Conservation (phyloP, 2,888 invertebrate species). For the Cosmopolites sordidus region DNA sequence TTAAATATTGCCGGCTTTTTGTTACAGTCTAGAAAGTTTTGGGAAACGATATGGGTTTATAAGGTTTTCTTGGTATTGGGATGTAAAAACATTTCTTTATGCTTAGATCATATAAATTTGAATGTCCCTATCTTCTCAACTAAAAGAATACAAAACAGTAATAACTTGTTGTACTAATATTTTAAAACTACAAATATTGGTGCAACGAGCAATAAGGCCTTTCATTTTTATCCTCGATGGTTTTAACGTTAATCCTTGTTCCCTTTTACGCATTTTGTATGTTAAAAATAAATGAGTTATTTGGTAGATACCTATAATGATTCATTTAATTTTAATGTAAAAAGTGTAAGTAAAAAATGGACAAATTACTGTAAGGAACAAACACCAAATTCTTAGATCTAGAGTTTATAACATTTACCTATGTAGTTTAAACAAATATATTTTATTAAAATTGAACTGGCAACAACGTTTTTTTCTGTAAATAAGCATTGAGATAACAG, state of each 20-base stretch:
- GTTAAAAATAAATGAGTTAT: not conserved
- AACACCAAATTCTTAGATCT: constrained; percentile 27
- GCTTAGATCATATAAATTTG: too few relatives aligned
- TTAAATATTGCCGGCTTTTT: too few relatives aligned
- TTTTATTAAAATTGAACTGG: not conserved
- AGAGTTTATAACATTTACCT: constrained; percentile 16
- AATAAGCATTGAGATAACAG: too few relatives aligned
- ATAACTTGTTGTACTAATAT: too few relatives aligned
- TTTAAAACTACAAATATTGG: not conserved
- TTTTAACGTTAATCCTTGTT: not conserved
- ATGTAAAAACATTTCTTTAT: constrained; percentile 9
- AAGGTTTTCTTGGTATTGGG: constrained; percentile 18
- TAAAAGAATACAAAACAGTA: too few relatives aligned
- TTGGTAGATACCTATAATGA: not conserved
- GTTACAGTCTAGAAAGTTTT: too few relatives aligned
- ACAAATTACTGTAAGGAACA: constrained; percentile 26
- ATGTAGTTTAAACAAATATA: constrained; percentile 6
- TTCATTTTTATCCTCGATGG: not conserved
- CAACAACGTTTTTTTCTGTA: too few relatives aligned
- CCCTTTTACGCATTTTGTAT: not conserved
- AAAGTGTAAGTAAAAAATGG: constrained; percentile 4
- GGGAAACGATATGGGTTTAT: too few relatives aligned
- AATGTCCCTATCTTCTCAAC: not conserved
- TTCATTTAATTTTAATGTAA: not conserved
- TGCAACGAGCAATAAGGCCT: not conserved